Percentiles rank a stretch among this genome's conserved stretches.
phyloP scores from a whole-genome alignment of 2,113 vertebrate species.

The Alces alces region DNA sequence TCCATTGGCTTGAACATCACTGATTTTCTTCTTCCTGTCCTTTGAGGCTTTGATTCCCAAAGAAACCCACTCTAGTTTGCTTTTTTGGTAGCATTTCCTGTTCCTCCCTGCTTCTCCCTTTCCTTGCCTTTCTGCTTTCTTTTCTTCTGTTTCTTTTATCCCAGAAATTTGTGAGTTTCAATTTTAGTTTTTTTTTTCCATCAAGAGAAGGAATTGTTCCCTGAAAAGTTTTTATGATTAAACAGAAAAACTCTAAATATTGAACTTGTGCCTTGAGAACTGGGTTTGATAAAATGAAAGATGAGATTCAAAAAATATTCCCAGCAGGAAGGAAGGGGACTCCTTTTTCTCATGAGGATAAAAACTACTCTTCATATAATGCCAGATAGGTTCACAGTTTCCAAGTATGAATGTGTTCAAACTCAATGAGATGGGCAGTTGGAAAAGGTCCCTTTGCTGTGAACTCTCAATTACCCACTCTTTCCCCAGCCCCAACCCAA shows the following conservation, averaged over 20 bases:
- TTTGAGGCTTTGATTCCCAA: not conserved
- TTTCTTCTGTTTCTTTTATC: not conserved
- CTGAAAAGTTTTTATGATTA: not conserved
- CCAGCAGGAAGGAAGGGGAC: not conserved
- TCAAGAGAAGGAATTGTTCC: not conserved
- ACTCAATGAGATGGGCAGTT: not conserved
- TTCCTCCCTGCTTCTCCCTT: not conserved
- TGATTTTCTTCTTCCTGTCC: not conserved
- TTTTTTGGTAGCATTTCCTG: not conserved
- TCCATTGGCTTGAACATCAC: not conserved
- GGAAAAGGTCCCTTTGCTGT: constrained; percentile 32
- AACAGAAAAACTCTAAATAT: not conserved
- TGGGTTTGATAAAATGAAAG: not conserved
- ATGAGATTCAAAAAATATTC: not conserved
- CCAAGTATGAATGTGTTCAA: constrained; percentile 61
- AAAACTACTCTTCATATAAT: constrained; percentile 14
- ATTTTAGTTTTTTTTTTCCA: constrained; percentile 14
- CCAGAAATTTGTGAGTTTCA: not conserved
- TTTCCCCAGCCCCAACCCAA: not conserved
- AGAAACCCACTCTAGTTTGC: not conserved
- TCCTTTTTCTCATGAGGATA: constrained; percentile 33
- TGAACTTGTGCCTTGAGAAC: not conserved
- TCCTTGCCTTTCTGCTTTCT: not conserved
- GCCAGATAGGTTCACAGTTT: constrained; percentile 55
- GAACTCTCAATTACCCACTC: constrained; percentile 9